These are phyloP conservation scores for Glomeris maerens DNA, from an alignment of 1,140 invertebrate species.

Conservation along the genomic window DNA sequence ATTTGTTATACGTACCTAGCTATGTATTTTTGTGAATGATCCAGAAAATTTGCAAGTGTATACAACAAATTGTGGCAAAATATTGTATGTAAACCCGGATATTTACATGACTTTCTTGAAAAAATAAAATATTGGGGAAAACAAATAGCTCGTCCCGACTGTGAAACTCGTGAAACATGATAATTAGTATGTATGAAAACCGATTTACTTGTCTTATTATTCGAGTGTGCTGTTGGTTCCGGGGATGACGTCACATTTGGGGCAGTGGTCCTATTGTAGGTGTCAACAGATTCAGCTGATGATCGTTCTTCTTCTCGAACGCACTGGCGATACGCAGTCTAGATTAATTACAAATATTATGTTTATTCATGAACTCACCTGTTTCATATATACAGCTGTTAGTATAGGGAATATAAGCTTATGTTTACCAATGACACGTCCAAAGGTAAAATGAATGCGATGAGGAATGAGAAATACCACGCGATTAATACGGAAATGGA, in stretches of 20 bases:
- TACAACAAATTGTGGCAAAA: too few relatives aligned
- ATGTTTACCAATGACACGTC: conserved; percentile 88
- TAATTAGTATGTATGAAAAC: not conserved
- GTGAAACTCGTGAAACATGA: not conserved
- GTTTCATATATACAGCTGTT: not conserved
- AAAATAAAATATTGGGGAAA: too few relatives aligned
- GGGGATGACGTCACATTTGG: too few relatives aligned
- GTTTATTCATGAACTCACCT: not conserved
- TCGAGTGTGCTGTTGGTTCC: too few relatives aligned
- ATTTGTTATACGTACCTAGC: too few relatives aligned
- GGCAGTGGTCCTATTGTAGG: conserved; percentile 2
- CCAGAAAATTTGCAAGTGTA: too few relatives aligned
- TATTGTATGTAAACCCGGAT: too few relatives aligned
- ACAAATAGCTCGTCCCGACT: not conserved
- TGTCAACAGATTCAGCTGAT: conserved; percentile 6
- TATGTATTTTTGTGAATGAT: too few relatives aligned
- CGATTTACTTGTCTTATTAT: too few relatives aligned
- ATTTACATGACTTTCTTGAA: too few relatives aligned
- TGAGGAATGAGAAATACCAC: conserved; percentile 98
- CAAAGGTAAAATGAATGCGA: conserved; percentile 90
- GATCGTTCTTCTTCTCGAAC: conserved; percentile 24
- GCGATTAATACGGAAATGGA: conserved; percentile 85
- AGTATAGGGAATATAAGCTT: conserved; percentile 1
- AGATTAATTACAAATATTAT: conserved; percentile 20
- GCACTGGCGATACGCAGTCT: conserved; percentile 45